These are phyloP conservation scores for Agapetus fuscipes DNA, from an alignment of 2,888 invertebrate species.

Conservation along the genomic window DNA sequence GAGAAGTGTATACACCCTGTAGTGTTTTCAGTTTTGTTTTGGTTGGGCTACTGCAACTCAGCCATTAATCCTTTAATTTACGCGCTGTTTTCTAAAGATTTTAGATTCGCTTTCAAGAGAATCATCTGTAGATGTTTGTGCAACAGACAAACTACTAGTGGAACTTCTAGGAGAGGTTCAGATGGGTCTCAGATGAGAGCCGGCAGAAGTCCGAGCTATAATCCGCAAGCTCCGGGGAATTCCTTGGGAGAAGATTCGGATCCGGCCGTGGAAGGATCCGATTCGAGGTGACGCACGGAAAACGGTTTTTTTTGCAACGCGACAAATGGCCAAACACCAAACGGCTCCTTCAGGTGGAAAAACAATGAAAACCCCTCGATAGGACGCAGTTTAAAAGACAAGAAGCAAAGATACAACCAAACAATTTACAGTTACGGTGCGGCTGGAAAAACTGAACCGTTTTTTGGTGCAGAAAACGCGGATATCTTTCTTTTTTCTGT, in stretches of 20 bases:
- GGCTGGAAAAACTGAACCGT: background rate
- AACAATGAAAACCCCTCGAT: constrained; percentile 6
- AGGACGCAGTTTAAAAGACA: constrained; percentile 15
- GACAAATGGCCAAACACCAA: constrained; percentile 15
- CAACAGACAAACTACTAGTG: constrained; percentile 29
- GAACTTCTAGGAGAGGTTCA: constrained; percentile 43
- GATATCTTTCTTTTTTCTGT: constrained; percentile 1
- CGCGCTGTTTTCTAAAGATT: constrained; percentile 90
- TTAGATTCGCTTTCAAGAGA: constrained; percentile 87
- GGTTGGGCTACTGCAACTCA: constrained; percentile 96
- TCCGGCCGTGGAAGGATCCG: constrained; percentile 37
- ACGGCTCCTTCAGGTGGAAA: constrained; percentile 20
- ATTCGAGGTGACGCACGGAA: constrained; percentile 45
- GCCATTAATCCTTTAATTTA: constrained; percentile 94
- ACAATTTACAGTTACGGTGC: constrained; percentile 13
- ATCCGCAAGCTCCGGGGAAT: constrained; percentile 40
- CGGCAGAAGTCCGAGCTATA: constrained; percentile 46
- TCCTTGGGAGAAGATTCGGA: constrained; percentile 49
- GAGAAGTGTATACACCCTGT: constrained; percentile 74
- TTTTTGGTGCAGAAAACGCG: background rate
- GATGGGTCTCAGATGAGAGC: constrained; percentile 47
- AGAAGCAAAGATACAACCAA: constrained; percentile 19
- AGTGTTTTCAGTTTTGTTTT: constrained; percentile 86
- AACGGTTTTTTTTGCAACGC: constrained; percentile 17
- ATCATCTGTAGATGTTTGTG: constrained; percentile 83